Conservation (phyloP, 2,797 vertebrate genomes). For the Oreochromis mossambicus region DNA sequence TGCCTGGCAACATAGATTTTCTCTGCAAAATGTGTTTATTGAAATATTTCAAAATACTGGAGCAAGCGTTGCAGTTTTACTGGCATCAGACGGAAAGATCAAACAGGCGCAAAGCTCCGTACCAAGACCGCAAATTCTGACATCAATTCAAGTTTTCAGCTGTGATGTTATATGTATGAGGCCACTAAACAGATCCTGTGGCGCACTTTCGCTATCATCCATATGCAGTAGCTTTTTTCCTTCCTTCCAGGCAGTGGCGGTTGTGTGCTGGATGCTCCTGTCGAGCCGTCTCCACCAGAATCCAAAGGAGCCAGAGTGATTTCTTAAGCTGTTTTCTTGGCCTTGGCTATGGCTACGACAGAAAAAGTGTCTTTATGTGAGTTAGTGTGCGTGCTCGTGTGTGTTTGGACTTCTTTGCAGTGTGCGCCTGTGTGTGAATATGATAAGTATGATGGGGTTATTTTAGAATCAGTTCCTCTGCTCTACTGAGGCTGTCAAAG, state of each 20-base stretch:
- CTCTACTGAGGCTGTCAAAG: constrained; percentile 30
- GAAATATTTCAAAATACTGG: not conserved
- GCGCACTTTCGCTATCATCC: constrained; percentile 33
- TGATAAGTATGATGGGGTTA: constrained; percentile 41
- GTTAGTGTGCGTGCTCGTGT: not conserved
- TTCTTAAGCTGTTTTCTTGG: constrained; percentile 44
- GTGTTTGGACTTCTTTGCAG: not conserved
- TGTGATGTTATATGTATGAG: constrained; percentile 50
- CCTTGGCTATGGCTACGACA: constrained; percentile 10
- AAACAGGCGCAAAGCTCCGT: not conserved
- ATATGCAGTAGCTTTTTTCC: constrained; percentile 57
- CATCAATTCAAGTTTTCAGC: constrained; percentile 4
- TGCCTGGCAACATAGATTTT: not conserved
- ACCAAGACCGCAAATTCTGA: not conserved
- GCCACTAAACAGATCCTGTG: not conserved
- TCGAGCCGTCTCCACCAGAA: constrained; percentile 30
- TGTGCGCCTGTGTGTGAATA: constrained; percentile 11
- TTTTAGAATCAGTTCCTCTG: constrained; percentile 53
- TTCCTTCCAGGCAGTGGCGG: constrained; percentile 35
- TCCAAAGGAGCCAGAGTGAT: constrained; percentile 22
- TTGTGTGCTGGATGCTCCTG: constrained; percentile 21
- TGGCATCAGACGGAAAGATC: not conserved
- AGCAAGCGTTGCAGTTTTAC: not conserved
- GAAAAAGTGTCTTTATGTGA: constrained; percentile 9
- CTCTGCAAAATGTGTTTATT: not conserved